Evolutionary conservation across 35 echinoderm and acorn worm genomes (phyloP), one percentile per base, ranked within the genome.

Genomic region (Heliocidaris tuberculata): DNA sequence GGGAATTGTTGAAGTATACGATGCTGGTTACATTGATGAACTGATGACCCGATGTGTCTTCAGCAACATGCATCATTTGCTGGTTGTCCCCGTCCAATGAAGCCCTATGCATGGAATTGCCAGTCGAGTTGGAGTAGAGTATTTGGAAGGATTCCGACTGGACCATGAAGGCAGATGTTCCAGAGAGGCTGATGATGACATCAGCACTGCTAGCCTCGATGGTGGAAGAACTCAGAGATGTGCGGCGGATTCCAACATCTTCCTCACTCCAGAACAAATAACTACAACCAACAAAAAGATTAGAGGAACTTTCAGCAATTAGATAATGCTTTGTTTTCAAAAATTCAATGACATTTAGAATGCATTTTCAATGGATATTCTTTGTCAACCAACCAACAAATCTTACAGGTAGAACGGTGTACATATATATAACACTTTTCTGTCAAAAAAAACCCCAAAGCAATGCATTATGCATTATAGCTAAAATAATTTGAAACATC

Each of bases 251-350:
- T 7, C 97, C 97, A 29, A 87, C 48, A 19, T 54, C 93, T 59
- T 49, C 0, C 65, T 96, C 90, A 90, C 95, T 95, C 97, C 97
- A 98, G 85, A 95, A 98, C 3, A 98, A 85, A 93, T 95, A 98
- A n/a, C 97, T 98, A 92, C 19, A 88, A 24, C 95, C 95, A 24
- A 95, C 1, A 86, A 52, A 94, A 19, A 65, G 60, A 61, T 27
- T n/a, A 31, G 16, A 47, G 60, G 27, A 3, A 15, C 11, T 56
- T 5, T n/a, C 27, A n/a, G 65, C 27, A 78, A 12, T 12, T 12
- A 56, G 52, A 56, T 56, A 42, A 1, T 42, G 35, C 35, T 42
- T 11, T 13, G 52, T 6, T 56, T 56, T 15, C 52, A 56, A 56
- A 56, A 56, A 10, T 56, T 56, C 0, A 56, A 13, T 10, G 52